phyloP scores from a whole-genome alignment of 2,113 vertebrate species.

The Daphoenositta chrysoptera region DNA sequence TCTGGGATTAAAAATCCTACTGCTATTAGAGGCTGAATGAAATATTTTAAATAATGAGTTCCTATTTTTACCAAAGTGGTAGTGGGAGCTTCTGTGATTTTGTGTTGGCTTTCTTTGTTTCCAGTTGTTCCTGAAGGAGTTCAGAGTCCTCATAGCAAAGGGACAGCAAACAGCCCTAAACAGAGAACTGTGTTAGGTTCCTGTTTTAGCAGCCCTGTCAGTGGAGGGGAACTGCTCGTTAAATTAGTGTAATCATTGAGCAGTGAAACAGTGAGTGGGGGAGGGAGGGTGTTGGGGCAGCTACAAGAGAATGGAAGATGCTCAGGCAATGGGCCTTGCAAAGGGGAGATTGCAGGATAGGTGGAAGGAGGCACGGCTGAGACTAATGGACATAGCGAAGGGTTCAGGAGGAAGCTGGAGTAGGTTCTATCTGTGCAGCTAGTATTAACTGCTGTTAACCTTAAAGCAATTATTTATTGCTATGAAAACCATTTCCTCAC shows the following conservation, averaged over 20 bases:
- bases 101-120: not conserved
- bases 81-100: not conserved
- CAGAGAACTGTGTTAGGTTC: not conserved
- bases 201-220: not conserved
- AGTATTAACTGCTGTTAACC: not conserved
- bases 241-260: not conserved
- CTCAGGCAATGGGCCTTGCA: rapidly evolving
- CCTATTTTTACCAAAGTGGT: not conserved
- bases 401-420: not conserved
- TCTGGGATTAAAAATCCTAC: not conserved
- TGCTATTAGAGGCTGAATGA: not conserved
- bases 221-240: not conserved
- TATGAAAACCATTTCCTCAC: not conserved
- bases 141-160: not conserved
- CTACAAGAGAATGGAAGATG: not conserved
- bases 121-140: not conserved
- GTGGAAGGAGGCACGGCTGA: not conserved
- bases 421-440: not conserved
- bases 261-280: not conserved
- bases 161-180: not conserved
- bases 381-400: not conserved
- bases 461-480: not conserved
- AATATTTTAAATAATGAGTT: not conserved
- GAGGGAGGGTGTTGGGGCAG: rapidly evolving
- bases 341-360: not conserved